phyloP scores from a whole-genome alignment of 2,113 vertebrate species.

The Lanius ludovicianus region DNA sequence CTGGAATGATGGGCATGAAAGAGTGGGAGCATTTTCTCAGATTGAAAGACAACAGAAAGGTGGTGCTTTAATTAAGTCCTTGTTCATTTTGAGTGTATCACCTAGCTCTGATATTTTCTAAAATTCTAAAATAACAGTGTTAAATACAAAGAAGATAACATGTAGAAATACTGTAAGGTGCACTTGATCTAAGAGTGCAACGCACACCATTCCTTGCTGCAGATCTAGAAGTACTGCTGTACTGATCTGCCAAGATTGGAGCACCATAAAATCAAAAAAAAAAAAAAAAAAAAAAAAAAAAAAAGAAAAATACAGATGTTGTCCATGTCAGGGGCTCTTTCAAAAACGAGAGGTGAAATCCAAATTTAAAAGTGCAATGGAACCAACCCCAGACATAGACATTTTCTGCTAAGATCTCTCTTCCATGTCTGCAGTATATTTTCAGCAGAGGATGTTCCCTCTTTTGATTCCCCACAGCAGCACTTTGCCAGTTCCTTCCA shows the following conservation, averaged over 20 bases:
- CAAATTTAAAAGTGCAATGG: not conserved
- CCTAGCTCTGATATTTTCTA: not conserved
- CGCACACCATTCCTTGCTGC: not conserved
- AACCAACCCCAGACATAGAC: not conserved
- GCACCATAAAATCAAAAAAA: not conserved
- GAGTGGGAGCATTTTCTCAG: not conserved
- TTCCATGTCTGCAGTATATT: not conserved
- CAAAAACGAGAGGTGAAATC: not conserved
- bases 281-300: too few relatives aligned
- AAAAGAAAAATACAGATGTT: not conserved
- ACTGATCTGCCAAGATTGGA: not conserved
- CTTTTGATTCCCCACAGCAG: not conserved
- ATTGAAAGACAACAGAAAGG: slow-evolving; percentile 36
- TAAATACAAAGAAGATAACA: not conserved
- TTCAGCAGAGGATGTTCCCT: not conserved
- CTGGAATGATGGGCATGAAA: slow-evolving; percentile 14
- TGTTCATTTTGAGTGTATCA: not conserved
- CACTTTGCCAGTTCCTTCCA: not conserved
- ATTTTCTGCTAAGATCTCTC: not conserved
- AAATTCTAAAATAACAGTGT: not conserved
- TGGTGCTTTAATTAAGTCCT: slow-evolving; percentile 19
- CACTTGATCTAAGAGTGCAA: not conserved
- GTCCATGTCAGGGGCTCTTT: not conserved
- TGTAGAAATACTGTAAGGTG: not conserved
- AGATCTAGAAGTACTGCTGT: not conserved